phyloP scores from a whole-genome alignment of 1,140 invertebrate species.

The Drosophila truncata region DNA sequence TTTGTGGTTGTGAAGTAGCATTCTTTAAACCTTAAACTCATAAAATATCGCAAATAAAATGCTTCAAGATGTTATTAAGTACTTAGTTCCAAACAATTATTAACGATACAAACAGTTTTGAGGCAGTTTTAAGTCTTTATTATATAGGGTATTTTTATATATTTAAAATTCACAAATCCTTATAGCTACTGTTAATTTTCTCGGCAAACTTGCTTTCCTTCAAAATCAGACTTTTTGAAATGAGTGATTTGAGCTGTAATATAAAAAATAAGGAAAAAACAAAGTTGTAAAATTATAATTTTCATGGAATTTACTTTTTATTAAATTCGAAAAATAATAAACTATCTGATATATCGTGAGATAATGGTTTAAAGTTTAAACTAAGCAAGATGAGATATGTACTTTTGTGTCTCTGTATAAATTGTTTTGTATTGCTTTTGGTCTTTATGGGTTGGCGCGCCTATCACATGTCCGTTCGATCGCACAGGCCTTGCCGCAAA shows the following conservation, averaged over 20 bases:
- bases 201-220: not conserved
- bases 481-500: constrained; percentile 28
- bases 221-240: constrained; percentile 40
- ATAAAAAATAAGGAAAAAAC: not conserved
- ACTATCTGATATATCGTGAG: constrained; percentile 18
- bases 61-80: not conserved
- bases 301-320: constrained; percentile 33
- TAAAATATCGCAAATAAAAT: not conserved
- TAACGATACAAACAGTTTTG: not conserved
- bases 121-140: constrained; percentile 30
- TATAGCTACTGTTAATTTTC: constrained; percentile 9
- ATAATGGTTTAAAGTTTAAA: constrained; percentile 8
- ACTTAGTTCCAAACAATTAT: not conserved
- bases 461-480: constrained; percentile 41
- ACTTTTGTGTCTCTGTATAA: constrained; percentile 8
- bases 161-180: constrained; percentile 3
- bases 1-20: not conserved
- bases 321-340: constrained; percentile 48
- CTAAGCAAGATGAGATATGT: constrained; percentile 39
- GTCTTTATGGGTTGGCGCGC: constrained; percentile 49
- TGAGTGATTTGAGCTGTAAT: constrained; percentile 20
- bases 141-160: constrained; percentile 14
- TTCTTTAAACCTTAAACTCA: not conserved
- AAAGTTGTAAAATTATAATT: constrained; percentile 2
- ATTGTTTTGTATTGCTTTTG: constrained; percentile 44